Evolutionary conservation across 2,113 vertebrate genomes (phyloP).

Genomic region (Dicaeum eximium): DNA sequence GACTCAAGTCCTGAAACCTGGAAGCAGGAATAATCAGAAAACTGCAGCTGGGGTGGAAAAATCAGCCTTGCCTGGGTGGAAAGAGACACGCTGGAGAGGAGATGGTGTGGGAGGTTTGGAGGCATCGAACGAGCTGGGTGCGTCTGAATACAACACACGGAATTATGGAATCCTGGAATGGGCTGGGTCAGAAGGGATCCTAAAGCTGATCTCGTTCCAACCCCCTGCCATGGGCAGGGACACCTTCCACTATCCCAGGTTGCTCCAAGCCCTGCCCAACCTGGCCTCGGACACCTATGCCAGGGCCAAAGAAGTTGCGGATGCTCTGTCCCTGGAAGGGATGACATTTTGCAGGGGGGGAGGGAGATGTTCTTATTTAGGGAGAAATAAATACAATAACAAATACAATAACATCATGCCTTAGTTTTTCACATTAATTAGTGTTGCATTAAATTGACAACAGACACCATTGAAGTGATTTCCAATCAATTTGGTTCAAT

Average conservation of each 20-base stretch:
- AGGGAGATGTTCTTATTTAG: neutral
- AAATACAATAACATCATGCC: neutral
- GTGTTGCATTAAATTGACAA: neutral
- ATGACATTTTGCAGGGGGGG: no score
- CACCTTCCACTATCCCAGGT: neutral
- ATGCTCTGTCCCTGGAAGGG: neutral
- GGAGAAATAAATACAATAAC: neutral
- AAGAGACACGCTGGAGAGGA: neutral
- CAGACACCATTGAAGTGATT: rapidly evolving
- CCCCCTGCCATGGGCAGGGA: neutral
- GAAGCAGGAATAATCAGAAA: neutral
- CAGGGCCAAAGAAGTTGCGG: neutral
- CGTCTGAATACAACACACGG: rapidly evolving
- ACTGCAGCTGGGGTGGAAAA: neutral
- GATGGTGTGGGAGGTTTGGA: rapidly evolving
- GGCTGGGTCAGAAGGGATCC: neutral
- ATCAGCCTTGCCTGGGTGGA: neutral
- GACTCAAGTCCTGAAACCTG: neutral
- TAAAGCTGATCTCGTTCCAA: neutral
- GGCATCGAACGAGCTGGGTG: rapidly evolving
- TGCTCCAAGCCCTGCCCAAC: rapidly evolving
- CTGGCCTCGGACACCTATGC: neutral
- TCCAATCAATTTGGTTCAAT: neutral
- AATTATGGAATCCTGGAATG: neutral
- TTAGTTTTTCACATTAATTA: neutral